phyloP scores from a whole-genome alignment of 1,140 invertebrate genomes.

The Metaphire vulgaris region DNA sequence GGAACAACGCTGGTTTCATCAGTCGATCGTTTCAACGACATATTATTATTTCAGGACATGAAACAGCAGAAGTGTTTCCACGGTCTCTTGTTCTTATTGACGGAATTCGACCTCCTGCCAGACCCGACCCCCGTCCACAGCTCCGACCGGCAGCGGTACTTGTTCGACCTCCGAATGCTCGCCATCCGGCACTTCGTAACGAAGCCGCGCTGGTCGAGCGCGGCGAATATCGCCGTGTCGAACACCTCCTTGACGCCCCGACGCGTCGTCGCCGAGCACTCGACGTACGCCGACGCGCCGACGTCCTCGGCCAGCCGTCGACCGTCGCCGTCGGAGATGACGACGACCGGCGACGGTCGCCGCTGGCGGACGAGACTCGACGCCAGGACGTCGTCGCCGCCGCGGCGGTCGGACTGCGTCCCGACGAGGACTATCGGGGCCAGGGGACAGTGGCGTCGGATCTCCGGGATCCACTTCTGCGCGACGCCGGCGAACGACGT shows the following conservation, averaged over 20 bases:
- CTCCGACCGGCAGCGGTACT: neutral
- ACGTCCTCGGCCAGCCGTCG: slow-evolving; percentile 61
- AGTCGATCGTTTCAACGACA: too few species aligned
- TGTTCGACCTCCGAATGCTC: neutral
- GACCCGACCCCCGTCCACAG: neutral
- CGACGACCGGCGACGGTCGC: too few species aligned
- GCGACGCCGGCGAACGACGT: slow-evolving; percentile 55
- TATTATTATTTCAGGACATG: neutral
- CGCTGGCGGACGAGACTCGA: slow-evolving; percentile 81
- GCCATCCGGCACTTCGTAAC: neutral
- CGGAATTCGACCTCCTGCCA: neutral
- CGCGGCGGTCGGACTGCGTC: slow-evolving; percentile 51
- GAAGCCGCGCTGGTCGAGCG: neutral
- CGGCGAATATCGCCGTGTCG: slow-evolving; percentile 65
- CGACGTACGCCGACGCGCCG: slow-evolving; percentile 79
- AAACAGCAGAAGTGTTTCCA: neutral
- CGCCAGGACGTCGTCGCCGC: slow-evolving; percentile 64
- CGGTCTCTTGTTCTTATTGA: neutral
- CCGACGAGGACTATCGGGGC: slow-evolving; percentile 78
- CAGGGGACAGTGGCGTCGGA: slow-evolving; percentile 76
- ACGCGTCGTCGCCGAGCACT: slow-evolving; percentile 87
- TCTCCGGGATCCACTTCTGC: slow-evolving; percentile 72
- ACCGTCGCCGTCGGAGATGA: slow-evolving; percentile 70
- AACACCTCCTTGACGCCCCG: slow-evolving; percentile 87
- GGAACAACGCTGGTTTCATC: too few species aligned